These are phyloP conservation scores for Alloscopus bannaensis DNA, from an alignment of 2,888 invertebrate species.

Conservation along the genomic window DNA sequence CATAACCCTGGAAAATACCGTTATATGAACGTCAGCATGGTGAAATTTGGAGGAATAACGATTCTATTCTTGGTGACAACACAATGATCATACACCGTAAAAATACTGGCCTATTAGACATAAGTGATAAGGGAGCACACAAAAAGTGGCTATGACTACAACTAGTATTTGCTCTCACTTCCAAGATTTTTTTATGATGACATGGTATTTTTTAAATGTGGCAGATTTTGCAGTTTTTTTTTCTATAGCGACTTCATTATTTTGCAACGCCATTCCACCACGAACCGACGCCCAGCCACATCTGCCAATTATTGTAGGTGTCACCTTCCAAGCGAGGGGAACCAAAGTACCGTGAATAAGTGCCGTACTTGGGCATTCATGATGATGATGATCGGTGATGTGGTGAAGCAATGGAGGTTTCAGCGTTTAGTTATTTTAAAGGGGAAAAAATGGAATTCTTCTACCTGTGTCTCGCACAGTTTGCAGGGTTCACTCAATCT, in stretches of 20 bases:
- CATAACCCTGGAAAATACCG: too few species aligned
- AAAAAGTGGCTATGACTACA: too few species aligned
- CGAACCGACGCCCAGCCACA: not conserved
- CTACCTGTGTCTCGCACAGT: not conserved
- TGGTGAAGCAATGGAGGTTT: not conserved
- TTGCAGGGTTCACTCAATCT: not conserved
- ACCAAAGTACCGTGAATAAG: constrained; percentile 33
- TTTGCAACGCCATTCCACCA: not conserved
- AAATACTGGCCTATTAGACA: too few species aligned
- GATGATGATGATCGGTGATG: constrained; percentile 1
- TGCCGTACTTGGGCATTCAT: constrained; percentile 18
- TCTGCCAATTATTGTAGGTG: too few species aligned
- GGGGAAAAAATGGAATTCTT: not conserved
- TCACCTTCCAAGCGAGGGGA: constrained; percentile 1
- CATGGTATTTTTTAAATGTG: not conserved
- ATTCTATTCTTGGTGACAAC: too few species aligned
- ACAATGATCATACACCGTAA: too few species aligned
- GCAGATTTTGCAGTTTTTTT: not conserved
- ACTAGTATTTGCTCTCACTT: too few species aligned
- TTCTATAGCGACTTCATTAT: too few species aligned
- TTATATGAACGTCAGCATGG: too few species aligned
- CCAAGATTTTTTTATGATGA: too few species aligned
- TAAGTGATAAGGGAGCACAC: too few species aligned
- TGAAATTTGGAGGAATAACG: too few species aligned
- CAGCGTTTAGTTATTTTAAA: not conserved